Evolutionary conservation across 2,888 invertebrate genomes (phyloP).

Genomic region (Eudasyphora cyanicolor): DNA sequence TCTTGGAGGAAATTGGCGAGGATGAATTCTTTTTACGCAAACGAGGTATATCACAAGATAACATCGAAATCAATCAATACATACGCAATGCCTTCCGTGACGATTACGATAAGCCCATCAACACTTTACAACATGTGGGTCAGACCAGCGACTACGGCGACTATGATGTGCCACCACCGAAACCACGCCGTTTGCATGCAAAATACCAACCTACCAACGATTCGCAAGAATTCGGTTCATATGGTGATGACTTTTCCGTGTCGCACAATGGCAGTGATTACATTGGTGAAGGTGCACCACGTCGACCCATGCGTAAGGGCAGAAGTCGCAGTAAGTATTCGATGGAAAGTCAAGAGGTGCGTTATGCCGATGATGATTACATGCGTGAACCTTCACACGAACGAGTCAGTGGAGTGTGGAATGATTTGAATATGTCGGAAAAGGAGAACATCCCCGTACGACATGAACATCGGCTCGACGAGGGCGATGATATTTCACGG

Average conservation of each 20-base stretch:
- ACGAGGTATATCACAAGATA: slow-evolving; percentile 89
- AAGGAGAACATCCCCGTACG: slow-evolving; percentile 59
- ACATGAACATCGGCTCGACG: slow-evolving; percentile 36
- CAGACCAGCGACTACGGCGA: slow-evolving; percentile 73
- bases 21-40: slow-evolving; percentile 93
- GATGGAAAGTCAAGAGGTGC: slow-evolving; percentile 79
- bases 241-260: slow-evolving; percentile 77
- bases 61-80: slow-evolving; percentile 89
- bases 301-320: slow-evolving; percentile 81
- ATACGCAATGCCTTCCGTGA: slow-evolving; percentile 90
- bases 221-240: slow-evolving; percentile 75
- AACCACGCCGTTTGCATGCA: slow-evolving; percentile 76
- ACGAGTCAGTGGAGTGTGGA: slow-evolving; percentile 68
- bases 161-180: slow-evolving; percentile 79
- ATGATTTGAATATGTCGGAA: slow-evolving; percentile 69
- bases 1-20: slow-evolving; percentile 92
- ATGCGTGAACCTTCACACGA: slow-evolving; percentile 71
- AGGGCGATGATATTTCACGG: slow-evolving; percentile 69
- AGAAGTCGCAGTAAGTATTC: slow-evolving; percentile 77
- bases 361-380: slow-evolving; percentile 78
- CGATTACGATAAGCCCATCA: slow-evolving; percentile 81
- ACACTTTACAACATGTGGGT: slow-evolving; percentile 85
- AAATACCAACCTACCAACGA: slow-evolving; percentile 74
- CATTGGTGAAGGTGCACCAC: slow-evolving; percentile 76
- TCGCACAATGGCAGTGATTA: slow-evolving; percentile 78